Evolutionary conservation across 2,113 vertebrate species (phyloP).

Genomic region (Indicator indicator): DNA sequence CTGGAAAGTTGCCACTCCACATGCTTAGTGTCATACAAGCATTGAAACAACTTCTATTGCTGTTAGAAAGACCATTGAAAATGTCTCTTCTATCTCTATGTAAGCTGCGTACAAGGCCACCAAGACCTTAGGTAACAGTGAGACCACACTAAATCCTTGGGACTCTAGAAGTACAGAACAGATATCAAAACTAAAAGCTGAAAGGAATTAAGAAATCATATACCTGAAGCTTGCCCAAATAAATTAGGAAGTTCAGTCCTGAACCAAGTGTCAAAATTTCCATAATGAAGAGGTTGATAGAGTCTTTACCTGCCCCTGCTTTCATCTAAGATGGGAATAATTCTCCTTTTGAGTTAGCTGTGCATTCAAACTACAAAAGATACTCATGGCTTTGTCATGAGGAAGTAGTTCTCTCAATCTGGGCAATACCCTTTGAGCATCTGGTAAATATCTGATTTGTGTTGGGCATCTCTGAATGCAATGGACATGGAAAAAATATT

Average conservation of each 20-base stretch:
- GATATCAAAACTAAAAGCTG: neutral
- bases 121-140: neutral
- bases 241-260: neutral
- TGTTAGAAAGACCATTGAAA: neutral
- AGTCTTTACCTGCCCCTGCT: neutral
- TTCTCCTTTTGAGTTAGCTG: neutral
- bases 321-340: neutral
- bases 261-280: neutral
- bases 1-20: conserved; percentile 28
- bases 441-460: neutral
- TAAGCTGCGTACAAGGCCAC: neutral
- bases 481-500: neutral
- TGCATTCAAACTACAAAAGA: neutral
- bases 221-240: neutral
- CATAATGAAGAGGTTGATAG: neutral
- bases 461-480: neutral
- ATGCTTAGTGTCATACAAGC: neutral
- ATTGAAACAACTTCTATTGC: neutral
- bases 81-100: neutral
- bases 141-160: neutral
- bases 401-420: neutral
- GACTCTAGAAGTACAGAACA: neutral
- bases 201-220: neutral
- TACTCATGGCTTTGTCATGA: neutral
- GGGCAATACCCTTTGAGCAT: neutral